Evolutionary conservation across 2,797 vertebrate genomes (phyloP).

Genomic region (Loriculus beryllinus): DNA sequence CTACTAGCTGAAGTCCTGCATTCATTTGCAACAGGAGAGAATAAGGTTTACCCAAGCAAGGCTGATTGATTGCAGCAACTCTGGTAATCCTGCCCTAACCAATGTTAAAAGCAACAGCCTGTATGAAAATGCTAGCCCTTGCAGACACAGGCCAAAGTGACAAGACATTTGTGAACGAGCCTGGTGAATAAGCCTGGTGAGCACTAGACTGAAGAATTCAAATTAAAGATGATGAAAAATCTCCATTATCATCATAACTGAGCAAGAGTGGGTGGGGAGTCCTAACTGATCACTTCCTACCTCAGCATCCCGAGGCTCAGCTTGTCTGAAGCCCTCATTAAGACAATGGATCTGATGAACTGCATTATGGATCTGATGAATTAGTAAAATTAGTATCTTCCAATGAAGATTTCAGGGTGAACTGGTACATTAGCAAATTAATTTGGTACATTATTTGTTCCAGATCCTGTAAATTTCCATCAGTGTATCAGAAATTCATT

Average conservation of each 20-base stretch:
- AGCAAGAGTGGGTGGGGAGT: neutral
- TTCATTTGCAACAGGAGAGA: neutral
- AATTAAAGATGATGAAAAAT: neutral
- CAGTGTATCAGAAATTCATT: neutral
- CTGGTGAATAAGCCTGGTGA: neutral
- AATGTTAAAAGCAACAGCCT: neutral
- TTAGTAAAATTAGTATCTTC: neutral
- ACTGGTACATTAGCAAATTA: neutral
- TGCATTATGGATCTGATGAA: neutral
- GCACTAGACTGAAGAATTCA: neutral
- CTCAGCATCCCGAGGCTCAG: neutral
- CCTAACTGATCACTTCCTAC: neutral
- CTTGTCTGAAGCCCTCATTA: neutral
- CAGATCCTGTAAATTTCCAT: neutral
- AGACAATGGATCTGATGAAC: neutral
- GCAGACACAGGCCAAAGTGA: neutral
- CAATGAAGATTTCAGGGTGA: neutral
- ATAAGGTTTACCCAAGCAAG: neutral
- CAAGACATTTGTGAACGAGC: neutral
- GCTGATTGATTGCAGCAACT: neutral
- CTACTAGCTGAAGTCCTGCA: neutral
- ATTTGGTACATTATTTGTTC: neutral
- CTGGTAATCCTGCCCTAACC: neutral
- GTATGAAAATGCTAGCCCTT: neutral
- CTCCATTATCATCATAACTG: neutral